Conservation (phyloP, 1,140 invertebrate species). For the Linepithema humile region DNA sequence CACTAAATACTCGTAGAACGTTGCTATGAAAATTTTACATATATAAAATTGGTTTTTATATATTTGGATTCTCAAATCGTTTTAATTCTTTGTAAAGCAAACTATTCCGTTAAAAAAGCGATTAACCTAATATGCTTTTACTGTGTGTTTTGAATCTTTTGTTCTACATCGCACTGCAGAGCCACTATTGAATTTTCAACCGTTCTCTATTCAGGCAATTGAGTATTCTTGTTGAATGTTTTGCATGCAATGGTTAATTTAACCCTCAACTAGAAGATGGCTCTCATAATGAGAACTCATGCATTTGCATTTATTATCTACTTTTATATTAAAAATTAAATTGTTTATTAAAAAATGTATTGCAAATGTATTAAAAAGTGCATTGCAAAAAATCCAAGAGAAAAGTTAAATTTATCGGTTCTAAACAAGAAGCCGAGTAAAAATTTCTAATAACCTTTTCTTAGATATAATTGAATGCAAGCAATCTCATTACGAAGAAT, state of each 20-base stretch:
- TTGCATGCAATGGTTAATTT: slow-evolving; percentile 27
- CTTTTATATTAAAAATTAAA: slow-evolving; percentile 1
- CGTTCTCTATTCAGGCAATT: slow-evolving; percentile 2
- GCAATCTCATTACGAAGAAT: not conserved
- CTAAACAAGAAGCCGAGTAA: not conserved
- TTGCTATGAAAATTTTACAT: not conserved
- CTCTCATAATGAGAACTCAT: slow-evolving; percentile 13
- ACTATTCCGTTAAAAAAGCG: slow-evolving; percentile 14
- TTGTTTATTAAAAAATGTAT: too few relatives aligned
- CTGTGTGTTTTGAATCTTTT: slow-evolving; percentile 14
- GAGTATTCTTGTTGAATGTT: slow-evolving; percentile 27
- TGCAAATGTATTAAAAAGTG: too few relatives aligned
- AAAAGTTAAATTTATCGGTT: not conserved
- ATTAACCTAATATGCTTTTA: slow-evolving; percentile 13
- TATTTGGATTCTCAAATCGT: not conserved
- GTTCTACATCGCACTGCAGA: not conserved
- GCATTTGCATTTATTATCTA: not conserved
- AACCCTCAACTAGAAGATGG: slow-evolving; percentile 21
- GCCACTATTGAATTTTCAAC: slow-evolving; percentile 1
- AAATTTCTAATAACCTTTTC: not conserved
- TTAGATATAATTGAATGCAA: not conserved
- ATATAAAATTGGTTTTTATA: not conserved
- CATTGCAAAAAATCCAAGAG: too few relatives aligned
- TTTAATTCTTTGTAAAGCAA: slow-evolving; percentile 1
- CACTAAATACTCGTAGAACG: not conserved